Base-by-base conservation (phyloP, 2,888 invertebrate genomes). In the Noctua comes region DNA sequence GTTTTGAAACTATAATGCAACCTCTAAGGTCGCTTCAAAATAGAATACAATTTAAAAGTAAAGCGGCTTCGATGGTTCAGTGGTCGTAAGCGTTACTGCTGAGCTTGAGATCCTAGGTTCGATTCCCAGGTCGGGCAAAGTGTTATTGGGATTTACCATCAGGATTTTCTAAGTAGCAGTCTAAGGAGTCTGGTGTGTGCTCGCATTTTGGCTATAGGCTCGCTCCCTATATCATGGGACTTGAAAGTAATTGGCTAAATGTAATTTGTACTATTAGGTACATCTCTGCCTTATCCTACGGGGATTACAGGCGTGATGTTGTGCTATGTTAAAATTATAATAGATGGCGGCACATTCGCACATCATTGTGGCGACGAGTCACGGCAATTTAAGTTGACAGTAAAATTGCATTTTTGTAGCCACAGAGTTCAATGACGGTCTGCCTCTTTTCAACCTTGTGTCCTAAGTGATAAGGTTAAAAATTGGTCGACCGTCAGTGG, bases 1-100 rank as follows among this genome's bases (percentile, higher is more conserved):
- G 69, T 74, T 82, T 70, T 54, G 59, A n/a, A 73, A 68, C 24
- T 31, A 48, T 86, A n/a, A 43, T 66, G 86, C 51, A 86, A 83
- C 40, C 77, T 83, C 11, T 82, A 66, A 69, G 74, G 72, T 80
- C 40, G 27, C 43, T 68, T 62, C n/a, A 85, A 80, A n/a, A 18
- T 43, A 8, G 65, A 84, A 84, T 27, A 40, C 2, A 21, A 31
- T 66, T 64, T 79, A 66, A 36, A 80, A 66, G 8, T 66, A 66
- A 66, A 66, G 43, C 66, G 18, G 66, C 62, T 64, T 31, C 10
- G 18, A 0, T 31, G 18, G 31, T 10, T 2, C 31, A 21, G 3
- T 21, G 31, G 1, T 21, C 1, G 10, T 18, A 31, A 31, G 1
- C 16, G 6, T 6, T n/a, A 24, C n/a, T 24, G 7, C n/a, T n/a